phyloP scores from a whole-genome alignment of 2,888 invertebrate species.

The Chrysotoxum bicinctum region DNA sequence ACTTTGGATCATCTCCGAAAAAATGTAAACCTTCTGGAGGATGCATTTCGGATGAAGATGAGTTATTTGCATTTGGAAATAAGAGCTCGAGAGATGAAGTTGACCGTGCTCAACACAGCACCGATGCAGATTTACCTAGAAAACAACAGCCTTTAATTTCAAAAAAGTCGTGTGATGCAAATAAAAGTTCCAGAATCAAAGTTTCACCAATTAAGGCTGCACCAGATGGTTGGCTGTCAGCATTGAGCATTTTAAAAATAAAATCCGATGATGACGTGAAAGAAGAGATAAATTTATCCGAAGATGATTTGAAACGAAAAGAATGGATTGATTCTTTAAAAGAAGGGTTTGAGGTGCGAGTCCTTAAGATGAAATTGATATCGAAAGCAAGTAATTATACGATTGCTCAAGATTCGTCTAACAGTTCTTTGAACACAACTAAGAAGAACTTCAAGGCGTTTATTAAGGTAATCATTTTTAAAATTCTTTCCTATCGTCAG shows the following conservation, averaged over 20 bases:
- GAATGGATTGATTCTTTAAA: constrained; percentile 77
- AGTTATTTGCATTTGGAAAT: constrained; percentile 74
- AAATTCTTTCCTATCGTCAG: background rate
- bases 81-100: background rate
- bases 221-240: constrained; percentile 77
- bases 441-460: constrained; percentile 79
- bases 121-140: constrained; percentile 68
- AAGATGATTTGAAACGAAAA: constrained; percentile 65
- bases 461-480: constrained; percentile 76
- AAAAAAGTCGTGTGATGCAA: constrained; percentile 44
- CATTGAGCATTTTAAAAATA: constrained; percentile 61
- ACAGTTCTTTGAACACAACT: constrained; percentile 55
- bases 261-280: constrained; percentile 51
- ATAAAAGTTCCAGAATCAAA: constrained; percentile 73
- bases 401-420: constrained; percentile 12
- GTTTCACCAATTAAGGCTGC: constrained; percentile 74
- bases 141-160: constrained; percentile 74
- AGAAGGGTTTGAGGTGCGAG: constrained; percentile 77
- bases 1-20: constrained; percentile 75
- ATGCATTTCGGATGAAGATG: constrained; percentile 68
- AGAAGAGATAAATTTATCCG: constrained; percentile 58
- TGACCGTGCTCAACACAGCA: background rate
- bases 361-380: constrained; percentile 74
- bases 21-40: constrained; percentile 44
- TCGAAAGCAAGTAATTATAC: constrained; percentile 50